Conservation (phyloP, 2,888 invertebrate genomes). For the Hydroisotoma schaefferi region DNA sequence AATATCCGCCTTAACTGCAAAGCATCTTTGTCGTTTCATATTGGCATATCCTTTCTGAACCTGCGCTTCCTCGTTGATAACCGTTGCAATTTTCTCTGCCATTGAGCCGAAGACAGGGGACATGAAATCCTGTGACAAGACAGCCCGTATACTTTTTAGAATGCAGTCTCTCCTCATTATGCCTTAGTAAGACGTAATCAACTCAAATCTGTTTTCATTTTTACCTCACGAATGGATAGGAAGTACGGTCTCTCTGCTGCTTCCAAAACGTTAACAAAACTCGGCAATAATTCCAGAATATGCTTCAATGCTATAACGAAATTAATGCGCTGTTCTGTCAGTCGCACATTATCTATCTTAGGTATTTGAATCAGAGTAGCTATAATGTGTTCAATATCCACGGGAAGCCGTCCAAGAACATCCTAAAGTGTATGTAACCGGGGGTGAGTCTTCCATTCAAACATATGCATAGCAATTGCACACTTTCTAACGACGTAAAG, state of each 20-base stretch:
- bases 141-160: constrained; percentile 5
- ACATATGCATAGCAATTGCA: not conserved
- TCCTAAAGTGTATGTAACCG: constrained; percentile 54
- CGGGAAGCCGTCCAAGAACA: constrained; percentile 61
- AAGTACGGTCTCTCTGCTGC: constrained; percentile 59
- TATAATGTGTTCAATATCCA: constrained; percentile 75
- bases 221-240: constrained; percentile 60
- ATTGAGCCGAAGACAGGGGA: constrained; percentile 56
- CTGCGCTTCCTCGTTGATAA: constrained; percentile 60
- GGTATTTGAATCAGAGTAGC: constrained; percentile 59
- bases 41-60: constrained; percentile 57
- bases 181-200: too few relatives aligned
- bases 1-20: constrained; percentile 72
- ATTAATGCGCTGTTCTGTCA: constrained; percentile 72
- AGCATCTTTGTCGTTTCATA: constrained; percentile 64
- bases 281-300: constrained; percentile 67
- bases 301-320: constrained; percentile 73
- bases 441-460: not conserved
- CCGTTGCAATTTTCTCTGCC: constrained; percentile 55
- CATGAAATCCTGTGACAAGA: constrained; percentile 52
- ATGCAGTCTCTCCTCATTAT: too few relatives aligned
- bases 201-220: too few relatives aligned
- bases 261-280: constrained; percentile 60
- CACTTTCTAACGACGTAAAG: too few relatives aligned
- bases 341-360: constrained; percentile 55